Evolutionary conservation across 35 echinoderm and acorn worm genomes (phyloP).

Genomic region (Apostichopus japonicus): DNA sequence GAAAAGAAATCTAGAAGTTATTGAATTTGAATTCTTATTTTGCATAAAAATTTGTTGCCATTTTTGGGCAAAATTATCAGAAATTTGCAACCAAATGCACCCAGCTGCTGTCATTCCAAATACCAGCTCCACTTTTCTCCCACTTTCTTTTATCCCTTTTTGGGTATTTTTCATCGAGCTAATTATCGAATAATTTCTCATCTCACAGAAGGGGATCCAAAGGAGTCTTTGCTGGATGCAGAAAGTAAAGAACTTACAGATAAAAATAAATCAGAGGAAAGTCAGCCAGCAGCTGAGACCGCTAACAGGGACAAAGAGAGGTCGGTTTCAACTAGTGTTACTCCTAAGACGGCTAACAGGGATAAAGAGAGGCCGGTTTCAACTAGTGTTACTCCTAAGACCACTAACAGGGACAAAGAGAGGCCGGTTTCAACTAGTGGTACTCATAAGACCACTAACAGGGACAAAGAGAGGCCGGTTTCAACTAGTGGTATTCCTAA

Average conservation of each 20-base stretch:
- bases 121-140: no score
- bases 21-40: no score
- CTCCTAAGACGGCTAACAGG: no score
- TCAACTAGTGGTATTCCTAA: neutral
- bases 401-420: neutral
- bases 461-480: neutral
- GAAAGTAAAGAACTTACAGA: neutral
- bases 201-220: constrained; percentile 24
- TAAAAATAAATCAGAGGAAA: neutral
- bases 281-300: constrained; percentile 26
- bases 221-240: constrained; percentile 2
- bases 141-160: no score
- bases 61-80: no score
- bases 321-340: neutral
- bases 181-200: neutral
- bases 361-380: constrained; percentile 2
- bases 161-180: no score
- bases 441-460: neutral
- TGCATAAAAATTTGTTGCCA: no score
- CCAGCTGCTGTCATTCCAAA: no score
- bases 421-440: neutral
- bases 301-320: neutral
- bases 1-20: no score
- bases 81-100: no score
- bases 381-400: neutral